Percentiles rank a stretch among this genome's conserved stretches.
Evolutionary conservation across 2,113 vertebrate genomes (phyloP).

Genomic region (Brachypodius melanocephalos): DNA sequence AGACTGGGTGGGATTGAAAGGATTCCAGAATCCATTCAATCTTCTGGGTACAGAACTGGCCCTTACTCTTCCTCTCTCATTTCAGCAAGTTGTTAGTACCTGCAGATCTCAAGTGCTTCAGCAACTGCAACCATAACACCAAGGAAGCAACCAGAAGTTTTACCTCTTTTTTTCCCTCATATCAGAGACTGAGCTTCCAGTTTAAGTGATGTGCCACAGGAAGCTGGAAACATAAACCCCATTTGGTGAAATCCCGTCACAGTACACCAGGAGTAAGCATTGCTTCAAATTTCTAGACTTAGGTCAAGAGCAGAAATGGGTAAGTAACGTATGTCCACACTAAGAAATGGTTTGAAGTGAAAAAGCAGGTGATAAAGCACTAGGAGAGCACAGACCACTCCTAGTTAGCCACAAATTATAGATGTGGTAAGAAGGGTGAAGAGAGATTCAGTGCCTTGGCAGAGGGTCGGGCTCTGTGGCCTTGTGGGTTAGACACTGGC

Average conservation of each 20-base stretch:
- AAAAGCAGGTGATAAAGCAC: background rate
- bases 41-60: background rate
- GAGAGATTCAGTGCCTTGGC: background rate
- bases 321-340: background rate
- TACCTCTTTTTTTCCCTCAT: rapidly evolving
- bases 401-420: background rate
- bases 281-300: background rate
- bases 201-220: background rate
- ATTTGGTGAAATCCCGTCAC: background rate
- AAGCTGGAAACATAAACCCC: background rate
- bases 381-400: background rate
- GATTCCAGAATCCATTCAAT: background rate
- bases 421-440: background rate
- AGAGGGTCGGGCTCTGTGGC: background rate
- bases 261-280: background rate
- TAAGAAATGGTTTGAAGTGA: background rate
- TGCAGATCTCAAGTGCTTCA: background rate
- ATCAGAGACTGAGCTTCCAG: background rate
- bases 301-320: background rate
- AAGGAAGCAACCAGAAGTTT: background rate
- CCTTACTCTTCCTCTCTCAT: background rate
- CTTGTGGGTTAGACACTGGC: background rate
- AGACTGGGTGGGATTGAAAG: background rate
- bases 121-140: background rate
- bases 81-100: background rate